phyloP scores from a whole-genome alignment of 2,888 invertebrate species.

The Nemotelus nigrinus region DNA sequence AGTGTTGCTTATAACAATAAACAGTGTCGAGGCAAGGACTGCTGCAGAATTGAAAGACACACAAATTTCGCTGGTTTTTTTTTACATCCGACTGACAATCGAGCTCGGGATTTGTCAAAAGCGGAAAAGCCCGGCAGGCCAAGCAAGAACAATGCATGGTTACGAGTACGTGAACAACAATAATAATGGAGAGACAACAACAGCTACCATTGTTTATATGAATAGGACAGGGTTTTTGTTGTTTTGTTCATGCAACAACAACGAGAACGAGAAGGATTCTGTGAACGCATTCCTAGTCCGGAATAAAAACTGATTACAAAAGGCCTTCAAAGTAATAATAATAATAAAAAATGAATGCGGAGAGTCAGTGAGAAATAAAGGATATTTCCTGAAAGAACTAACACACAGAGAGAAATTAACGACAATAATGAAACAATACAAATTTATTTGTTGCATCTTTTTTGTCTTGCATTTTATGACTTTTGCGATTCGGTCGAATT shows the following conservation, averaged over 20 bases:
- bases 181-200: conserved; percentile 16
- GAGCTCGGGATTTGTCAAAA: conserved; percentile 19
- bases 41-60: not conserved
- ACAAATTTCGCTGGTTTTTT: conserved; percentile 1
- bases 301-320: conserved; percentile 38
- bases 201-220: conserved; percentile 31
- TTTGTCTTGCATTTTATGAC: not conserved
- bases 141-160: conserved; percentile 33
- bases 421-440: not conserved
- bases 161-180: conserved; percentile 35
- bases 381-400: not conserved
- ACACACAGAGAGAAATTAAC: not conserved
- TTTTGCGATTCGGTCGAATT: not conserved
- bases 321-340: conserved; percentile 27
- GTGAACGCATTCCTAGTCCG: conserved; percentile 28
- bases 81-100: conserved; percentile 27
- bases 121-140: conserved; percentile 32
- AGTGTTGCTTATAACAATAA: too few relatives aligned
- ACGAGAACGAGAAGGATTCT: not conserved
- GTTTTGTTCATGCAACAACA: not conserved
- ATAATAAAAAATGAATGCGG: conserved; percentile 4
- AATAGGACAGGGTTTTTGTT: conserved; percentile 14
- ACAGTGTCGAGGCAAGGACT: not conserved
- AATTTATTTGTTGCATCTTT: not conserved
- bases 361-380: not conserved